Percentiles rank a stretch among this genome's conserved stretches.
Evolutionary conservation across 2,797 vertebrate species (phyloP).

Genomic region (Myoxocephalus aenaeus): DNA sequence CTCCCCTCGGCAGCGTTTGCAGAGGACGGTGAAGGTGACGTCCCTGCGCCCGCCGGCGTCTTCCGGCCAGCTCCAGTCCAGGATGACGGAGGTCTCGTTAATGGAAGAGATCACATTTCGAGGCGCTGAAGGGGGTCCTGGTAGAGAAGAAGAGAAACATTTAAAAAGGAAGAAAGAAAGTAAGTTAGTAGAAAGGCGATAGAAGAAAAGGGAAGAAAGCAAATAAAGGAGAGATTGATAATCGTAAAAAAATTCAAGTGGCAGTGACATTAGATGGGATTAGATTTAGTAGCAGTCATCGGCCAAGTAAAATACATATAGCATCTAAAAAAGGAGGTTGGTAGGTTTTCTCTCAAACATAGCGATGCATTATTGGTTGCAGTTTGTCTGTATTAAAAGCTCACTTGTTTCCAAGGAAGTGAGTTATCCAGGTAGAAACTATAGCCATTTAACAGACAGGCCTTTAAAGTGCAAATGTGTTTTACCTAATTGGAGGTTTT

Average conservation of each 20-base stretch:
- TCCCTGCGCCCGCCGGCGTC: slow-evolving; percentile 94
- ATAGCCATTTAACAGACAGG: background rate
- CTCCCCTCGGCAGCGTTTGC: slow-evolving; percentile 89
- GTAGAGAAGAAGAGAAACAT: background rate
- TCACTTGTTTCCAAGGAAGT: background rate
- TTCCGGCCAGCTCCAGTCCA: slow-evolving; percentile 98
- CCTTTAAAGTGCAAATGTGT: background rate
- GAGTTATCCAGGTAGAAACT: background rate
- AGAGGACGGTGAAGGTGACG: slow-evolving; percentile 93
- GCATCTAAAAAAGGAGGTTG: background rate
- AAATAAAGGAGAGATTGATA: background rate
- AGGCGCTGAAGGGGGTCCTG: slow-evolving; percentile 94
- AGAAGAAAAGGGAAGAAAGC: background rate
- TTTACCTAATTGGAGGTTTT: background rate
- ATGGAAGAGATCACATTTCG: slow-evolving; percentile 98
- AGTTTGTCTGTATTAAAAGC: background rate
- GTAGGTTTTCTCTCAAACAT: background rate
- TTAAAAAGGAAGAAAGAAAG: background rate
- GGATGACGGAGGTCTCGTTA: slow-evolving; percentile 98
- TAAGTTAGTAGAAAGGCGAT: background rate
- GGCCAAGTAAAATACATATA: background rate
- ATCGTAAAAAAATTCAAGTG: background rate
- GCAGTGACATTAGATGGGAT: background rate
- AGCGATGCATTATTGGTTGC: background rate
- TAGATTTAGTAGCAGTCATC: slow-evolving; percentile 21